Conservation (phyloP, 2,113 vertebrate genomes). For the Cavia porcellus region DNA sequence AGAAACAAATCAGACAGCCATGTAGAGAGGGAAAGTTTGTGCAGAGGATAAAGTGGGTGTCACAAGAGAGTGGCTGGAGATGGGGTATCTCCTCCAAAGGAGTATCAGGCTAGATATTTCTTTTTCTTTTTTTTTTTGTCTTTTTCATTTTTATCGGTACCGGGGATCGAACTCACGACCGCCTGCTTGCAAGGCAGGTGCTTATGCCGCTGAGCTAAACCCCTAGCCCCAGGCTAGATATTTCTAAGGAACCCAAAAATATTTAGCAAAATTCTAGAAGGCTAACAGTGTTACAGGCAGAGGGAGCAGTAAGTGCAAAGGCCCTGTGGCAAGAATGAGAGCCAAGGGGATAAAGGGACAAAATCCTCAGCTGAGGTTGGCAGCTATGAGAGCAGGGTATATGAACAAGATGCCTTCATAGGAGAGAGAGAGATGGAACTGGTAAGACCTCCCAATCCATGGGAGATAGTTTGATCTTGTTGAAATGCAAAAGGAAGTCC, state of each 20-base stretch:
- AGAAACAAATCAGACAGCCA: not conserved
- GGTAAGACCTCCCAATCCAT: rapidly evolving
- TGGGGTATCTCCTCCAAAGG: not conserved
- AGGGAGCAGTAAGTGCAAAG: not conserved
- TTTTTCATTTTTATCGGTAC: no score
- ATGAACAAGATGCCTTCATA: not conserved
- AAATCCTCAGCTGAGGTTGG: not conserved
- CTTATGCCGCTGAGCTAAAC: no score
- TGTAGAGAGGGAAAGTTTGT: not conserved
- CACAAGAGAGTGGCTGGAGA: not conserved
- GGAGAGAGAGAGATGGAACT: not conserved
- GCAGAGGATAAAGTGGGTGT: not conserved
- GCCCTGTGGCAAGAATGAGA: not conserved
- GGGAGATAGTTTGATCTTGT: not conserved
- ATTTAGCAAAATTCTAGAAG: not conserved
- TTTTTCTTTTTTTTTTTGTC: no score
- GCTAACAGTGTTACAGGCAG: not conserved
- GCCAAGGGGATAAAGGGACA: not conserved
- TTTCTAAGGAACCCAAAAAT: not conserved
- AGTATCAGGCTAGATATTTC: not conserved
- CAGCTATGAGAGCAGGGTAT: not conserved
- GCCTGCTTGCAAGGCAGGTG: no score
- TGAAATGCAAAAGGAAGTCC: not conserved
- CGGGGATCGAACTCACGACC: no score
- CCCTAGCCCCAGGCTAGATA: no score